phyloP scores from a whole-genome alignment of 2,888 invertebrate species.

The Lepeophtheirus nordmannii region DNA sequence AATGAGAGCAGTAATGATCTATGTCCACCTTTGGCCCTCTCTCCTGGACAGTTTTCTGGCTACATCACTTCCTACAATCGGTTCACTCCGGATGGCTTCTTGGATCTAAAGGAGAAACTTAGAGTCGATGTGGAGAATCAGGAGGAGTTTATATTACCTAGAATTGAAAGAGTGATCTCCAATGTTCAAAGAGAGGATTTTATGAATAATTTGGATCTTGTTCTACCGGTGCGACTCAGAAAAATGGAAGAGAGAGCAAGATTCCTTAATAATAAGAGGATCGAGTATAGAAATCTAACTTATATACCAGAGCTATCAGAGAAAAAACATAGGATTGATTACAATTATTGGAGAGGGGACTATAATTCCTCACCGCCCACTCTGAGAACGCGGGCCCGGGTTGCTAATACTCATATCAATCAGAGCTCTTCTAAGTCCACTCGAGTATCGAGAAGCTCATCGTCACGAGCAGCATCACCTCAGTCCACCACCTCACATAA shows the following conservation, averaged over 20 bases:
- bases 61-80: neutral
- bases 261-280: neutral
- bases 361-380: neutral
- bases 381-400: neutral
- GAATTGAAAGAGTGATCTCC: neutral
- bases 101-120: neutral
- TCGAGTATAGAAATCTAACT: constrained; percentile 9
- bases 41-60: neutral
- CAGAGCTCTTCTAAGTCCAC: neutral
- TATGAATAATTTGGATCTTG: neutral
- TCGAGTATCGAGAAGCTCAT: neutral
- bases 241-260: neutral
- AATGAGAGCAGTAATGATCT: neutral
- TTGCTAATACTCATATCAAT: neutral
- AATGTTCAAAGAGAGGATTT: neutral
- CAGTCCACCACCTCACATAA: neutral
- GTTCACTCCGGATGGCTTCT: neutral
- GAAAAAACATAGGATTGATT: constrained; percentile 9
- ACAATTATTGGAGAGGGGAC: constrained; percentile 6
- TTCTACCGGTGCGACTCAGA: neutral
- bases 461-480: neutral
- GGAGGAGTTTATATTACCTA: neutral
- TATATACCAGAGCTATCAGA: constrained; percentile 17
- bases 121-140: neutral
- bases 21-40: neutral